phyloP scores from a whole-genome alignment of 1,140 invertebrate genomes.

The Brachionus rubens region DNA sequence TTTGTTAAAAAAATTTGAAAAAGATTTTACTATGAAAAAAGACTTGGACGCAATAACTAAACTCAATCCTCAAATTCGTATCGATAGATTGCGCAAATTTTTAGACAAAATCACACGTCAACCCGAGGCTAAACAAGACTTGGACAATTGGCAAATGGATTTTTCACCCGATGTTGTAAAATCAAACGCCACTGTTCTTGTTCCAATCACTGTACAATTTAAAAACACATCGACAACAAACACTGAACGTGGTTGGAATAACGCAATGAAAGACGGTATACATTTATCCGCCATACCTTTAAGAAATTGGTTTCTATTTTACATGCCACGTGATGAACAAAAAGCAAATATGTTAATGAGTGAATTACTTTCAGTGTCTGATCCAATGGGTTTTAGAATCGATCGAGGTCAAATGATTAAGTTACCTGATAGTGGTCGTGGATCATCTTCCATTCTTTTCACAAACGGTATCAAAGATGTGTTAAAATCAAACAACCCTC shows the following conservation, averaged over 20 bases:
- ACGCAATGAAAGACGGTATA: slow-evolving; percentile 20
- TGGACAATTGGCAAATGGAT: slow-evolving; percentile 68
- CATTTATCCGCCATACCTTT: background rate
- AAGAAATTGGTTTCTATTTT: slow-evolving; percentile 46
- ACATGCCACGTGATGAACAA: background rate
- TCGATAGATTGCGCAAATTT: slow-evolving; percentile 13
- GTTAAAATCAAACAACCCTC: slow-evolving; percentile 42
- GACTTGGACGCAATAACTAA: slow-evolving; percentile 43
- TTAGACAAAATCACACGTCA: slow-evolving; percentile 26
- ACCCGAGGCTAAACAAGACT: slow-evolving; percentile 66
- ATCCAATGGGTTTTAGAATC: slow-evolving; percentile 44
- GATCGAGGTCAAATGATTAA: slow-evolving; percentile 24
- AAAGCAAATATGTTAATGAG: slow-evolving; percentile 26
- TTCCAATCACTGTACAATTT: slow-evolving; percentile 36
- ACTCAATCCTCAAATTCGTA: background rate
- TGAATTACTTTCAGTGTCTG: background rate
- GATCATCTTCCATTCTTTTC: slow-evolving; percentile 6
- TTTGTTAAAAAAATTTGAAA: slow-evolving; percentile 38
- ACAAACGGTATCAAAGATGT: slow-evolving; percentile 15
- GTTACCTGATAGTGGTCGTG: slow-evolving; percentile 19
- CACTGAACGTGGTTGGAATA: slow-evolving; percentile 40
- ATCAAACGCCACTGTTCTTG: background rate
- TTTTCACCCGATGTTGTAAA: slow-evolving; percentile 33
- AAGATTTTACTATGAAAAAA: slow-evolving; percentile 41
- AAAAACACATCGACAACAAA: background rate